phyloP scores from a whole-genome alignment of 2,797 vertebrate species.

The Coregonus suidteri region DNA sequence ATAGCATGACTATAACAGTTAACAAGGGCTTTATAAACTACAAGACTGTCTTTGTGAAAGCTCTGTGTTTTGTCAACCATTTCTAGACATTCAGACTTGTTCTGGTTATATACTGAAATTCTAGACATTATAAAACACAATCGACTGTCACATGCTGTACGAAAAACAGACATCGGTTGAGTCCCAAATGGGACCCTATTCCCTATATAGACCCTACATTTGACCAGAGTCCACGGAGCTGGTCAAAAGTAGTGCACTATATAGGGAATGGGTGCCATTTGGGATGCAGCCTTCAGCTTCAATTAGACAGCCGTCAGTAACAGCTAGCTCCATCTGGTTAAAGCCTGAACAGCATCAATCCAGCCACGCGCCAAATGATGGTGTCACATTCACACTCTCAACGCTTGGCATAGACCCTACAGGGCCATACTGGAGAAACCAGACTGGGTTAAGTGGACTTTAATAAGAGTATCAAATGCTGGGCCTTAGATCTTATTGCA shows the following conservation, averaged over 20 bases:
- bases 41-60: no score
- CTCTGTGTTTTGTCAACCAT: no score
- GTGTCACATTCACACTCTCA: background rate
- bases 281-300: background rate
- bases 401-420: background rate
- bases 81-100: no score
- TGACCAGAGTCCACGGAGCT: slow-evolving; percentile 17
- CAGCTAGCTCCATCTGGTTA: background rate
- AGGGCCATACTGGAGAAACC: background rate
- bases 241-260: no score
- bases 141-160: no score
- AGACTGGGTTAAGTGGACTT: no score
- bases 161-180: background rate
- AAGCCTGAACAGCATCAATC: background rate
- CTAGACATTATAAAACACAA: no score
- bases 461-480: no score
- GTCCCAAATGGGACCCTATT: background rate
- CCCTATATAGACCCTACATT: slow-evolving; percentile 43
- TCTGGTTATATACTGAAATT: no score
- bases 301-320: background rate
- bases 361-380: background rate
- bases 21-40: no score
- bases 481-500: no score
- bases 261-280: background rate
- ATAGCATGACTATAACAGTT: no score